These are phyloP conservation scores for Mesaphorura yosii DNA, from an alignment of 1,140 invertebrate species.

Conservation along the genomic window DNA sequence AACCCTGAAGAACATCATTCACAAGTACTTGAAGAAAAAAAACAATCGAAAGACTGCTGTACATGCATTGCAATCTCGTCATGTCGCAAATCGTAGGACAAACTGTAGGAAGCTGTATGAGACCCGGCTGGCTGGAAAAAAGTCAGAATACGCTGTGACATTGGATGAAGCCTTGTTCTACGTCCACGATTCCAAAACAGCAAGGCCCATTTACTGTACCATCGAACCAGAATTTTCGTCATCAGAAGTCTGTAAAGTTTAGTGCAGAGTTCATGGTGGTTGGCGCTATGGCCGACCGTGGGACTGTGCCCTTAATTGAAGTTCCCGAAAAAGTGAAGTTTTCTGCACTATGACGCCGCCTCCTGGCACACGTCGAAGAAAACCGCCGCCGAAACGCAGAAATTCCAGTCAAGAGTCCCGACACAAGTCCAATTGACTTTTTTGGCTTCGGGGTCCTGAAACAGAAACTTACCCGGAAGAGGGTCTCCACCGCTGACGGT, in stretches of 20 bases:
- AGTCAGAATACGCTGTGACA: conserved; percentile 1
- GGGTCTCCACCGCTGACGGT: not conserved
- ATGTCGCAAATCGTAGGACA: conserved; percentile 1
- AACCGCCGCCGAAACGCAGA: not conserved
- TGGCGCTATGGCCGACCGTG: conserved; percentile 1
- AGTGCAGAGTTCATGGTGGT: not conserved
- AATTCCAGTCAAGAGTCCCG: not conserved
- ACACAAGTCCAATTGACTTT: conserved; percentile 4
- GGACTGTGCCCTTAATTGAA: not conserved
- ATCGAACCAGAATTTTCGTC: not conserved
- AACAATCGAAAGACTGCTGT: not conserved
- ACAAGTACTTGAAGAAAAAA: not conserved
- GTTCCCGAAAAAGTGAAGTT: conserved; percentile 5
- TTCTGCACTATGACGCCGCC: not conserved
- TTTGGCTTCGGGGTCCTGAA: conserved; percentile 1
- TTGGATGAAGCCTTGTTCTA: conserved; percentile 4
- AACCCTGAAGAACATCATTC: not conserved
- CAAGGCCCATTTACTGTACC: not conserved
- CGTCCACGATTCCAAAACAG: not conserved
- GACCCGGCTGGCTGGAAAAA: not conserved
- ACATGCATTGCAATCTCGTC: not conserved
- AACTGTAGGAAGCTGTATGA: not conserved
- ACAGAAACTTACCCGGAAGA: not conserved
- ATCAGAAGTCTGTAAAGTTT: not conserved
- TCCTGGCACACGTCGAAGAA: not conserved